These are phyloP conservation scores for Leptodactylus fuscus DNA, from an alignment of 2,113 vertebrate genomes.

Conservation along the genomic window DNA sequence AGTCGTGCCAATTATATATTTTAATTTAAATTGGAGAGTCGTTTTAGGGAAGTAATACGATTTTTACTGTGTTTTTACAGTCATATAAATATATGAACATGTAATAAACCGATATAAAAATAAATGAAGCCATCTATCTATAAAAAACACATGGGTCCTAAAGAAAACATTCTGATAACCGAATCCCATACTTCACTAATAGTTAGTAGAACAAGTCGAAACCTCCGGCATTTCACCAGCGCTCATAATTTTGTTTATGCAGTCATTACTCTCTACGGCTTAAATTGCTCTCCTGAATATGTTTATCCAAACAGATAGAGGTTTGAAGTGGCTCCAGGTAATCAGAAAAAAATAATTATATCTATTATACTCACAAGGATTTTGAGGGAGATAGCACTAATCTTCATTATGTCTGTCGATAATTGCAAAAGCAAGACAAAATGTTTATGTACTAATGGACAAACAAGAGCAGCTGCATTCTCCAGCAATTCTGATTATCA, in stretches of 20 bases:
- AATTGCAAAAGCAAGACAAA: slow-evolving; percentile 21
- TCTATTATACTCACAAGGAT: slow-evolving; percentile 46
- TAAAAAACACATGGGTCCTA: neutral
- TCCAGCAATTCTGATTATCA: slow-evolving; percentile 29
- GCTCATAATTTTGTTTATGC: slow-evolving; percentile 40
- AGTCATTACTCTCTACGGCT: slow-evolving; percentile 32
- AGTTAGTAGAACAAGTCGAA: neutral
- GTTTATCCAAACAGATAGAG: slow-evolving; percentile 41
- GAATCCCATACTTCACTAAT: slow-evolving; percentile 1
- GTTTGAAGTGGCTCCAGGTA: slow-evolving; percentile 53
- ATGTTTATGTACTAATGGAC: slow-evolving; percentile 60
- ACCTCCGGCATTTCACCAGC: slow-evolving; percentile 4
- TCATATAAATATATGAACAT: slow-evolving; percentile 13
- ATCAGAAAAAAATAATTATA: slow-evolving; percentile 53
- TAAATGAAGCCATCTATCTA: slow-evolving; percentile 5
- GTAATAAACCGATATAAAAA: slow-evolving; percentile 11
- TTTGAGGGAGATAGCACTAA: slow-evolving; percentile 57
- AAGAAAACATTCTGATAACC: neutral
- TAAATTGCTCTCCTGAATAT: slow-evolving; percentile 43
- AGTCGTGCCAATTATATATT: slow-evolving; percentile 18
- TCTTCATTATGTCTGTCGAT: slow-evolving; percentile 61
- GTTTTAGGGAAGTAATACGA: slow-evolving; percentile 1
- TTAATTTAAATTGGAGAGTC: slow-evolving; percentile 20
- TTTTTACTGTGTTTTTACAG: slow-evolving; percentile 32
- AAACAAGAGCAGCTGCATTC: slow-evolving; percentile 63